A percentile compares a stretch with the other conserved stretches of the same genome.
Conservation (phyloP, 2,888 invertebrate species). For the Lymantria dispar region DNA sequence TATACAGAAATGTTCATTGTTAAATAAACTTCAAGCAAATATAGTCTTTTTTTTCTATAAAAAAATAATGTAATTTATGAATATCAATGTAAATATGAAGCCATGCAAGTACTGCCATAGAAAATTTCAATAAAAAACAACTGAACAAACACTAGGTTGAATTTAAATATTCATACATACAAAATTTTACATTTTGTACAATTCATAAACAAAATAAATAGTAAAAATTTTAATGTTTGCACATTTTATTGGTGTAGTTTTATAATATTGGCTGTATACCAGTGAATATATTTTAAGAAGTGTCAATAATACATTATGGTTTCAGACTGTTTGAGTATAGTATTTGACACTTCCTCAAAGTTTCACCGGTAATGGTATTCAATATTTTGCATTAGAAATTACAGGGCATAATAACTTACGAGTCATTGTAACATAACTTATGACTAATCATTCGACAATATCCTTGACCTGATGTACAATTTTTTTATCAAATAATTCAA, state of each 20-base stretch:
- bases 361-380: neutral
- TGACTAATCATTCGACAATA: neutral
- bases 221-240: too few species aligned
- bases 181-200: too few species aligned
- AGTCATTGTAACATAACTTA: neutral
- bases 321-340: neutral
- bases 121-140: too few species aligned
- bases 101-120: too few species aligned
- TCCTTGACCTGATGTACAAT: neutral
- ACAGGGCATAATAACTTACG: constrained; percentile 4
- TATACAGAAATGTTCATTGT: constrained; percentile 66
- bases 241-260: too few species aligned
- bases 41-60: constrained; percentile 20
- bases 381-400: constrained; percentile 6
- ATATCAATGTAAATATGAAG: constrained; percentile 17
- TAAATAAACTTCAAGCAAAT: constrained; percentile 35
- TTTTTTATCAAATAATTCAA: neutral
- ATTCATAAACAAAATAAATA: too few species aligned
- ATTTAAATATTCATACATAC: too few species aligned
- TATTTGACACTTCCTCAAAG: neutral
- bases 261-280: constrained; percentile 14
- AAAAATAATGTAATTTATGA: constrained; percentile 21
- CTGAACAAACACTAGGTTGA: too few species aligned
- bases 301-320: constrained; percentile 4
- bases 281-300: constrained; percentile 20